phyloP scores from a whole-genome alignment of 2,113 vertebrate genomes.

The Rhombomys opimus region DNA sequence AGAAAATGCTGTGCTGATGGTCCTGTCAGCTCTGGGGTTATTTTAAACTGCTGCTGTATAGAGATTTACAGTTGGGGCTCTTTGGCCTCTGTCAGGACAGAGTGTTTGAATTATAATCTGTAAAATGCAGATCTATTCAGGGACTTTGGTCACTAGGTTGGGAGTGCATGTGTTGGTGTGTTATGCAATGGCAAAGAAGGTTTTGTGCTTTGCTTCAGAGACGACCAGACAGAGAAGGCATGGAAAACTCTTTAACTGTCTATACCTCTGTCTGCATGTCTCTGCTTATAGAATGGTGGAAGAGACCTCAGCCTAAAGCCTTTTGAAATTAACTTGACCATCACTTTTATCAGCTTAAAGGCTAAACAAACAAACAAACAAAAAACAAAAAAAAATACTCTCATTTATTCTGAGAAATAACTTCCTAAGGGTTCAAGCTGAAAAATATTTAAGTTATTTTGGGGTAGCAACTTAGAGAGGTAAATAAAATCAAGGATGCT shows the following conservation, averaged over 20 bases:
- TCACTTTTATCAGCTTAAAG: conserved; percentile 80
- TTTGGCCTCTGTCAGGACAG: conserved; percentile 77
- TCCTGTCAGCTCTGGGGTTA: conserved; percentile 62
- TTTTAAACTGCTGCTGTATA: conserved; percentile 74
- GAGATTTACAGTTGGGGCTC: conserved; percentile 80
- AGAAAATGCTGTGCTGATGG: conserved; percentile 77
- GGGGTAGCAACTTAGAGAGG: conserved; percentile 68
- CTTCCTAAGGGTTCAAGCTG: conserved; percentile 84
- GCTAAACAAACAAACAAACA: conserved; percentile 59
- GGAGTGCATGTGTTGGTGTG: conserved; percentile 77
- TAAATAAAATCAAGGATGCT: conserved; percentile 80
- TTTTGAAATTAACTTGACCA: conserved; percentile 83
- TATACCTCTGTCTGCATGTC: conserved; percentile 79
- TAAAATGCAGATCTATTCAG: conserved; percentile 80
- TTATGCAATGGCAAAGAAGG: conserved; percentile 87
- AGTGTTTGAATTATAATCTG: conserved; percentile 82
- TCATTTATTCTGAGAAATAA: conserved; percentile 80
- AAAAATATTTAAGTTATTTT: conserved; percentile 77
- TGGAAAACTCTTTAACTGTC: conserved; percentile 80
- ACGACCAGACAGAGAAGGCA: conserved; percentile 79
- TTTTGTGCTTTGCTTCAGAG: conserved; percentile 81
- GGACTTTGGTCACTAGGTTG: conserved; percentile 82
- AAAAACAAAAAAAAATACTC: conserved; percentile 53
- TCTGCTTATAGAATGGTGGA: conserved; percentile 83
- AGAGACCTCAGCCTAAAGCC: conserved; percentile 82